These are phyloP conservation scores for Meteorus sp. DNA, from an alignment of 1,140 invertebrate species.

Conservation along the genomic window DNA sequence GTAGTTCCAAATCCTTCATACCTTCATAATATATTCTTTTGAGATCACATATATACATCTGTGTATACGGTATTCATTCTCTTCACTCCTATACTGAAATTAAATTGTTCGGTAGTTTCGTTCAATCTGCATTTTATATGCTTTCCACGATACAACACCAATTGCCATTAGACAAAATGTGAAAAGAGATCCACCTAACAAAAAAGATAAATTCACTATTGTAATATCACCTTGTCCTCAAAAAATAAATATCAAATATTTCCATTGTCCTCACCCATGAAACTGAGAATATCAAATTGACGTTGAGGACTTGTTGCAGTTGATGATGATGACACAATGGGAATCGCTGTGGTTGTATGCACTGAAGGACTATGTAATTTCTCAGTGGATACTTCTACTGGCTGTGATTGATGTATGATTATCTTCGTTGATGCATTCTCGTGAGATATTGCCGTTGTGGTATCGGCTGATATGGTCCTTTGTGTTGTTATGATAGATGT, in stretches of 20 bases:
- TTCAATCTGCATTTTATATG: conserved; percentile 11
- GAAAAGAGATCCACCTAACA: conserved; percentile 20
- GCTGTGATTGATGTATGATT: not conserved
- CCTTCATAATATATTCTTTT: not conserved
- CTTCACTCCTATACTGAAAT: not conserved
- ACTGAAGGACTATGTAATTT: not conserved
- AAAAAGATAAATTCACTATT: conserved; percentile 7
- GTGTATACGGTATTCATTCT: conserved; percentile 1
- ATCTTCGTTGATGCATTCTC: not conserved
- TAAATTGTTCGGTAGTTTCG: conserved; percentile 22
- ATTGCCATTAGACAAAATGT: not conserved
- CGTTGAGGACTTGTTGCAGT: not conserved
- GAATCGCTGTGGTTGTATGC: conserved; percentile 19
- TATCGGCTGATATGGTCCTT: not conserved
- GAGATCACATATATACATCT: not conserved
- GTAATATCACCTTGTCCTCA: too few relatives aligned
- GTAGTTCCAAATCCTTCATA: not conserved
- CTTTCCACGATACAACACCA: conserved; percentile 11
- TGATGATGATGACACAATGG: not conserved
- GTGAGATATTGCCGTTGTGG: not conserved
- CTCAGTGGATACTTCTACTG: not conserved
- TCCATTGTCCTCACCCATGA: conserved; percentile 7
- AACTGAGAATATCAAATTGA: conserved; percentile 16
- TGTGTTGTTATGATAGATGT: conserved; percentile 4
- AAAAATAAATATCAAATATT: not conserved